Percentiles rank a stretch among this genome's conserved stretches.
These are phyloP conservation scores for Omphaloscelis lunosa DNA, from an alignment of 2,888 invertebrate species.

Conservation along the genomic window DNA sequence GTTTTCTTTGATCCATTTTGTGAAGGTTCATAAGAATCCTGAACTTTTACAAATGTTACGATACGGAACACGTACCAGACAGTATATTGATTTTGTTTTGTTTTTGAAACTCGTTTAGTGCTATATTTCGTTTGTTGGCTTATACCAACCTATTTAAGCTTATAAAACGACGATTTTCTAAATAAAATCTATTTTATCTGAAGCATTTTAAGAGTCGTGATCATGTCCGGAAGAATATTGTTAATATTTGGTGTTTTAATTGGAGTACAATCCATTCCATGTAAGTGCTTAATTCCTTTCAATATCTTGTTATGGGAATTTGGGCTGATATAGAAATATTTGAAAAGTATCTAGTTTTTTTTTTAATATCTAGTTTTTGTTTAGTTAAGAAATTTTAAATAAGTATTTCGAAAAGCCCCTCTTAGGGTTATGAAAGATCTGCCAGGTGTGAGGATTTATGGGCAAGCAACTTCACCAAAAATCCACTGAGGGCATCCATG, in stretches of 20 bases:
- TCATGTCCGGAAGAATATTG: conserved; percentile 22
- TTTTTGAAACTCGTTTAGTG: conserved; percentile 45
- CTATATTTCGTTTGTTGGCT: not conserved
- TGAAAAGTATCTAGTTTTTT: no score
- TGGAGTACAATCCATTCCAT: conserved; percentile 22
- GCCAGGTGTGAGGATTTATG: no score
- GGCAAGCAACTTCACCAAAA: no score
- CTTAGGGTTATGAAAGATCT: no score
- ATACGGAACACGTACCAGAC: conserved; percentile 22
- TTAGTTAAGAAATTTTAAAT: no score
- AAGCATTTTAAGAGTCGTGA: conserved; percentile 7
- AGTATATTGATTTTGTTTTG: not conserved
- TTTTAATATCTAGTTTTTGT: no score
- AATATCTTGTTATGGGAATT: not conserved
- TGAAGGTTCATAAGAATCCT: not conserved
- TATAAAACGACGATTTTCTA: conserved; percentile 15
- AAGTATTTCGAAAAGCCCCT: no score
- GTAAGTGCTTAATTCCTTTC: conserved; percentile 15
- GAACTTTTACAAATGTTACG: not conserved
- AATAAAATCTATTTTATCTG: conserved; percentile 10
- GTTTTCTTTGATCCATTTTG: not conserved
- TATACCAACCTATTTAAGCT: not conserved
- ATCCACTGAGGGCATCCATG: no score
- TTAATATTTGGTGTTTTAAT: conserved; percentile 22
- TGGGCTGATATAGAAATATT: not conserved